Base-by-base conservation (phyloP, 2,113 vertebrate species). In the Sapayoa aenigma region DNA sequence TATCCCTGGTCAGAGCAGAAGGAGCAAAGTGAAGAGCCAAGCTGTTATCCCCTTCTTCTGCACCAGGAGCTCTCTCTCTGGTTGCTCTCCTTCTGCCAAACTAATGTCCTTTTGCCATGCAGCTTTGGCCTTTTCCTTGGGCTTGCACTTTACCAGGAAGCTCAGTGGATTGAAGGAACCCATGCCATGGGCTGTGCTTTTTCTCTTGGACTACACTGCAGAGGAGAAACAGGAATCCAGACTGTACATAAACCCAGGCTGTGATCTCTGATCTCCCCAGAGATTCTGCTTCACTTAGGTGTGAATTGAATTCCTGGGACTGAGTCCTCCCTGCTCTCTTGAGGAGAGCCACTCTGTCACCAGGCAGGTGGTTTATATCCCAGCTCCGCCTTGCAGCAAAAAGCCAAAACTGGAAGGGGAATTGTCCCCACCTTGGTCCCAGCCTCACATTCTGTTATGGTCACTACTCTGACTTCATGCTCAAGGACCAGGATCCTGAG, bases 61-160 rank as follows among this genome's bases (percentile, higher is more conserved):
- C 59, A 31, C 22, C 20, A 67, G 59, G 68, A 92, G 12, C 55
- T 89, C 73, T 84, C 1, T 1, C 30, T 84, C 59, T 58, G 31
- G n/a, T 79, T 9, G 0, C 49, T 62, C 4, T 46, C 41, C n/a
- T 75, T 25, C 67, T 90, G 92, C 82, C 79, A 42, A 86, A 17
- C 37, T 41, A 16, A 27, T 55, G 72, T 60, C 59, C 46, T 79
- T 85, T 65, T 83, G 71, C 27, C 5, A 1, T 44, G 63, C 60
- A 93, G 84, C 33, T 91, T 71, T 91, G 60, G 37, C 83, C 35
- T 95, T 88, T 85, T 86, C 75, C 50, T 90, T 63, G 69, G 72
- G 33, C 76, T 90, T 77, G 50, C 23, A 78, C 23, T 93, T 94
- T 86, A 63, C 72, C 30, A 81, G 65, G 56, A 53, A 92, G 50